Evolutionary conservation across 2,888 invertebrate species (phyloP).

Genomic region (Pteria penguin): DNA sequence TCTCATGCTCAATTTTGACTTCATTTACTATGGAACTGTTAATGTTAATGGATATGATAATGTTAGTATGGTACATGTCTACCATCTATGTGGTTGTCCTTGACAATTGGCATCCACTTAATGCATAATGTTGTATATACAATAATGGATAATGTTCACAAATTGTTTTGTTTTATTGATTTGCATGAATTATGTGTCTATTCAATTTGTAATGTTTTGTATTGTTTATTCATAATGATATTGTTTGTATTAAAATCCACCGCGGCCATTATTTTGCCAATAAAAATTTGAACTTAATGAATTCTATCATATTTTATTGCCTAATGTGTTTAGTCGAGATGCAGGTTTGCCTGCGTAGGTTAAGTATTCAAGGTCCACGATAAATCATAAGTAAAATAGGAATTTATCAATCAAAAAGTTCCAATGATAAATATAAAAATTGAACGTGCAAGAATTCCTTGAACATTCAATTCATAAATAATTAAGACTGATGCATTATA

Average conservation of each 20-base stretch:
- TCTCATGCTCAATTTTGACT: not conserved
- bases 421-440: no score
- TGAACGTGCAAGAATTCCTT: no score
- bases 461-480: no score
- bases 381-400: not conserved
- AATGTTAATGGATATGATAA: no score
- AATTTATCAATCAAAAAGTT: no score
- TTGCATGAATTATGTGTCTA: no score
- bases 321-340: not conserved
- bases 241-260: not conserved
- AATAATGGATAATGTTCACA: not conserved
- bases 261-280: not conserved
- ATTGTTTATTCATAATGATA: not conserved
- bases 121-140: not conserved
- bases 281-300: not conserved
- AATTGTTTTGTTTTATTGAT: not conserved
- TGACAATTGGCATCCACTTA: not conserved
- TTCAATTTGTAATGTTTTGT: no score
- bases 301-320: not conserved
- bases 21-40: no score
- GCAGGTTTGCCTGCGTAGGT: not conserved
- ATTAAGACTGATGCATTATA: no score
- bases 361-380: not conserved
- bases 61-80: not conserved
- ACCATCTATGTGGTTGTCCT: not conserved